These are phyloP conservation scores for Siniperca chuatsi DNA, from an alignment of 2,113 vertebrate species.

Conservation along the genomic window DNA sequence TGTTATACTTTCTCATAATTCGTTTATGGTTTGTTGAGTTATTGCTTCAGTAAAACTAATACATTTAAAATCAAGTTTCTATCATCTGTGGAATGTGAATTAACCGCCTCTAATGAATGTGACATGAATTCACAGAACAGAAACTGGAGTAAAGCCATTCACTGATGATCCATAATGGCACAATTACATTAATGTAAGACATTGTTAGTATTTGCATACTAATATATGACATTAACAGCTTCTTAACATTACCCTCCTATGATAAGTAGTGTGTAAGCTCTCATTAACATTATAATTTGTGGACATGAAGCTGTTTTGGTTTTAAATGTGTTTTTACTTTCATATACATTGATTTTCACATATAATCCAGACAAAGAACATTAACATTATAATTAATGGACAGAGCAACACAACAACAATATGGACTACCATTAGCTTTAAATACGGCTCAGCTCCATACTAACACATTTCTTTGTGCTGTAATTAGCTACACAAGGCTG, in stretches of 20 bases:
- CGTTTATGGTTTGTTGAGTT: not conserved
- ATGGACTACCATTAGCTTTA: not conserved
- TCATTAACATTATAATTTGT: not conserved
- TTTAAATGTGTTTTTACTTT: not conserved
- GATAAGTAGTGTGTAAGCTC: not conserved
- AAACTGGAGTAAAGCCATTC: too few species aligned
- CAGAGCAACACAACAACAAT: not conserved
- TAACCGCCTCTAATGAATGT: not conserved
- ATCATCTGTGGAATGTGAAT: conserved; percentile 8
- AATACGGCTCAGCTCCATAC: not conserved
- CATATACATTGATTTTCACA: not conserved
- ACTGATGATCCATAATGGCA: too few species aligned
- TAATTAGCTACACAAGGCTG: not conserved
- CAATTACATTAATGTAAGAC: too few species aligned
- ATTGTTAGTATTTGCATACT: too few species aligned
- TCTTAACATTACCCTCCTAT: too few species aligned
- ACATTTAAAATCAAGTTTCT: not conserved
- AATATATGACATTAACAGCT: too few species aligned
- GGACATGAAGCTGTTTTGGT: not conserved
- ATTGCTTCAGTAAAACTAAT: not conserved
- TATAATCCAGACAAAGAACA: not conserved
- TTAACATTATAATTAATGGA: not conserved
- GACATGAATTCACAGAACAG: too few species aligned
- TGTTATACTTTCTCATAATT: not conserved
- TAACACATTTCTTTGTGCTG: not conserved